phyloP scores from a whole-genome alignment of 1,140 invertebrate species.

The Dryas iulia region DNA sequence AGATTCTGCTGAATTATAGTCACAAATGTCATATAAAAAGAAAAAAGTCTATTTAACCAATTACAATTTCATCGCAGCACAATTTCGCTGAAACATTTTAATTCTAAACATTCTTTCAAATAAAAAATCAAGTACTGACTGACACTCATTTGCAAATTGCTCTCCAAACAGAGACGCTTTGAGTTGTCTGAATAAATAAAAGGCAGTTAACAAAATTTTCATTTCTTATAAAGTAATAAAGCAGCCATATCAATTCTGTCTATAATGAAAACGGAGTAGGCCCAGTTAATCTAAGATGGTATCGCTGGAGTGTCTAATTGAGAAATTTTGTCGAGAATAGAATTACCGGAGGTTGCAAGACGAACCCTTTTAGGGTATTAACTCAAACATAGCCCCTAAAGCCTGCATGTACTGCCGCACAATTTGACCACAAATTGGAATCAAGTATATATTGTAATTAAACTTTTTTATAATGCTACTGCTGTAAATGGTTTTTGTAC shows the following conservation, averaged over 20 bases:
- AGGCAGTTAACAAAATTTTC: neutral
- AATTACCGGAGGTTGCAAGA: constrained; percentile 4
- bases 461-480: too few relatives aligned
- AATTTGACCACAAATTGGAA: neutral
- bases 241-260: neutral
- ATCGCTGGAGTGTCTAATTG: constrained; percentile 15
- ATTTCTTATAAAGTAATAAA: neutral
- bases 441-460: neutral
- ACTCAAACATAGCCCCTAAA: neutral
- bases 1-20: too few relatives aligned
- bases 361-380: constrained; percentile 16
- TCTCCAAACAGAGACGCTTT: neutral
- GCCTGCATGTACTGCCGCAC: neutral
- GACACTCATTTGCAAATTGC: neutral
- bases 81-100: neutral
- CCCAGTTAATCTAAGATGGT: constrained; percentile 16
- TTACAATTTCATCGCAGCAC: neutral
- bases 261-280: neutral
- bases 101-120: neutral
- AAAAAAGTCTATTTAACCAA: neutral
- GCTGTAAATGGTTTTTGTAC: too few relatives aligned
- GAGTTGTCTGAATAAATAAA: neutral
- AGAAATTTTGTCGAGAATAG: constrained; percentile 11
- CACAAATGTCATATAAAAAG: too few relatives aligned
- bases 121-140: neutral